These are phyloP conservation scores for Rhizomys pruinosus DNA, from an alignment of 2,113 vertebrate genomes.

Conservation along the genomic window DNA sequence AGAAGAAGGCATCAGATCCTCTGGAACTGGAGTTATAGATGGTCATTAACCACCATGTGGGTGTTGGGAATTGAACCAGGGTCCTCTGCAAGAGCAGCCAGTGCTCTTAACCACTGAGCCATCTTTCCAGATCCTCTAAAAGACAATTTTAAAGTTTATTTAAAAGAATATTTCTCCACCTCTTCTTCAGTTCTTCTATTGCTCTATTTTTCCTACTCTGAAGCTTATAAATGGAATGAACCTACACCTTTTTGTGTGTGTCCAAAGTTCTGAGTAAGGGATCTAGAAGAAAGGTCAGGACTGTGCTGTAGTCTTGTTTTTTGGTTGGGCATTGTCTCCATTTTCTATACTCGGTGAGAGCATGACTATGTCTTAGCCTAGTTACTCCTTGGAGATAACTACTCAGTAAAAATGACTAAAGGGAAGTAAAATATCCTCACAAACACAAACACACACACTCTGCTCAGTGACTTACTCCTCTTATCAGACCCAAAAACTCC, in stretches of 20 bases:
- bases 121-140: too few species aligned
- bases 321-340: background rate
- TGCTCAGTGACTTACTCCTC: background rate
- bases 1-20: too few species aligned
- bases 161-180: conserved; percentile 13
- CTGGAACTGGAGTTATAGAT: too few species aligned
- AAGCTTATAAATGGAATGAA: background rate
- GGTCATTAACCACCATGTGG: too few species aligned
- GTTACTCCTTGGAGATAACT: conserved; percentile 9
- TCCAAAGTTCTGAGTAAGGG: background rate
- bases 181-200: background rate
- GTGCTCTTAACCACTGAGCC: too few species aligned
- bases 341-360: background rate
- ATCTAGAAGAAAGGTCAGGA: background rate
- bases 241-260: background rate
- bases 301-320: background rate
- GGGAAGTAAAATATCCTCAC: background rate
- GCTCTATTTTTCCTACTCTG: background rate
- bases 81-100: too few species aligned
- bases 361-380: background rate
- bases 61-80: too few species aligned
- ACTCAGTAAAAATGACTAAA: background rate
- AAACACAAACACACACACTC: background rate
- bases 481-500: background rate
- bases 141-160: conserved; percentile 32